These are phyloP conservation scores for Lontra canadensis DNA, from an alignment of 2,113 vertebrate species.

Conservation along the genomic window DNA sequence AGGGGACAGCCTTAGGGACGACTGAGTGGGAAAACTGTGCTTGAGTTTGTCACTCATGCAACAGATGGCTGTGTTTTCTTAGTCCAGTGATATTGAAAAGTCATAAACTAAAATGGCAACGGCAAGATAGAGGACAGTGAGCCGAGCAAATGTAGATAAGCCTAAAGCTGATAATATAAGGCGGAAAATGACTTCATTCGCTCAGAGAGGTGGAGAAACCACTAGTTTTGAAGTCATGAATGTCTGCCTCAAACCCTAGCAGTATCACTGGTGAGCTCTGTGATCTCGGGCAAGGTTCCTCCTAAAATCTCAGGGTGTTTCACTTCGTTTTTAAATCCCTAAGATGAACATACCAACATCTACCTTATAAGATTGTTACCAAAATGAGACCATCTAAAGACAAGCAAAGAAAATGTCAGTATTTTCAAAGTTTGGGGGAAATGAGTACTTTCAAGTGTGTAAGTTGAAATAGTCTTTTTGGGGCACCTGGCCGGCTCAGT, in stretches of 20 bases:
- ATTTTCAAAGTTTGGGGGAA: not conserved
- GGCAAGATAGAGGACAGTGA: not conserved
- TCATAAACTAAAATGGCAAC: conserved; percentile 41
- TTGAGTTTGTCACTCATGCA: not conserved
- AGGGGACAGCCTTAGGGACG: not conserved
- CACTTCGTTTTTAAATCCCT: not conserved
- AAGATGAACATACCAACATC: not conserved
- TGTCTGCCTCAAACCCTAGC: not conserved
- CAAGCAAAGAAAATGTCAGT: not conserved
- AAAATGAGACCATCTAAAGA: conserved; percentile 26
- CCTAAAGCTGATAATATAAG: not conserved
- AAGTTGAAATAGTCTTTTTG: not conserved
- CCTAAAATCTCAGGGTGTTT: not conserved
- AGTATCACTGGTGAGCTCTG: not conserved
- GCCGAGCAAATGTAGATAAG: not conserved
- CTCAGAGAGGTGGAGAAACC: not conserved
- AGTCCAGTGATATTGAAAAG: not conserved
- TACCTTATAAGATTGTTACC: not conserved
- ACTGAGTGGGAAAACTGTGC: not conserved
- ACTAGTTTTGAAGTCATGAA: not conserved
- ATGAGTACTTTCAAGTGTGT: not conserved
- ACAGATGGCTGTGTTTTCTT: conserved; percentile 2
- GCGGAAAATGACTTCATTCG: not conserved
- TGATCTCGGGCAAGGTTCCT: not conserved
- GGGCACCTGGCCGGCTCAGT: not conserved